Base-by-base conservation (phyloP, 2,113 vertebrate species). In the Anarhynchus alexandrinus region DNA sequence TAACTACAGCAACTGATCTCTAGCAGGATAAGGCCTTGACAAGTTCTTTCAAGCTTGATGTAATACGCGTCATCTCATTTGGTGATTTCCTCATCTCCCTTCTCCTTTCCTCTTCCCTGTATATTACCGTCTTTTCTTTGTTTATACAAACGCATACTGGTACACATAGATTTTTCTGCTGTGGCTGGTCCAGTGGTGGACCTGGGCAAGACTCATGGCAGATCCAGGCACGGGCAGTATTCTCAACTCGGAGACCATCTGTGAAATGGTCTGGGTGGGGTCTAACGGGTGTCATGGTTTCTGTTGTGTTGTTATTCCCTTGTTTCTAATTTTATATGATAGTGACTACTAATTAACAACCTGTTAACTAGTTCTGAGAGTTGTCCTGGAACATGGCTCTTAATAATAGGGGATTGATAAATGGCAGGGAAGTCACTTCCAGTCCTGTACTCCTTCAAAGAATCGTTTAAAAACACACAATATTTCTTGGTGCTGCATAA, bases 11-110 rank as follows among this genome's bases (percentile, higher is more conserved):
- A 71, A 61, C 55, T 61, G 58, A 87, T 88, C 87, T 34, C 18
- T 17, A 84, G 72, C 57, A 94, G 34, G 61, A 70, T 82, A 95
- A 94, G 45, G 30, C 42, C 45, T 38, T 86, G 51, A 87, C 83
- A 91, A 92, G 70, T 70, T 95, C 84, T 92, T 92, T 96, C 93
- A 95, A 82, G 89, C 59, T 73, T 81, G 20, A 40, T 69, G 49
- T 74, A 85, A 67, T 91, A 85, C 82, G 22, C 14, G 1, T 58
- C 83, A 72, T 66, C 18, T 83, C 30, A 38, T 54, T n/a, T 27
- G 38, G 54, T 72, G 25, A 32, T 93, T 69, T 88, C 73, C 32
- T 84, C 71, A 40, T 47, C 71, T 78, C 23, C 11, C 30, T 54
- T 73, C 42, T 95, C 43, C 38, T 64, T 83, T 90, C 36, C 51